Conservation (phyloP, 2,888 invertebrate genomes). For the Pelosia muscerda region DNA sequence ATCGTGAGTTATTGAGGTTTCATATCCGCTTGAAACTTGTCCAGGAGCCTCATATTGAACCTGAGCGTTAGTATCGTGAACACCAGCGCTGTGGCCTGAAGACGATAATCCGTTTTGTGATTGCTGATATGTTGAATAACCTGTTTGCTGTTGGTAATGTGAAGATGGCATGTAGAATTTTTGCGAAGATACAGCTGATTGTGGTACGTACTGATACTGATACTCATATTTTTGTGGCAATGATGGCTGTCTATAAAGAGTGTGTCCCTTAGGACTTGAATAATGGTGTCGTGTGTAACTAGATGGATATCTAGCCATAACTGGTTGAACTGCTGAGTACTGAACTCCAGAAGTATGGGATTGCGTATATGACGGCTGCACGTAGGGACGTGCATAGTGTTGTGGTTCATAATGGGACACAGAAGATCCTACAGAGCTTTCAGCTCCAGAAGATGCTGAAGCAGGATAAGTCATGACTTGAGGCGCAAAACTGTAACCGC, state of each 20-base stretch:
- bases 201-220: constrained; percentile 71
- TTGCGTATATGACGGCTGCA: constrained; percentile 78
- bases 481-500: constrained; percentile 75
- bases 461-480: constrained; percentile 74
- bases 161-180: constrained; percentile 61
- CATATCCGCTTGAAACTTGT: constrained; percentile 53
- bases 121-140: constrained; percentile 45
- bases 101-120: constrained; percentile 44
- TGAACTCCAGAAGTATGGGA: constrained; percentile 79
- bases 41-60: constrained; percentile 62
- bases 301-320: constrained; percentile 80
- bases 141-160: constrained; percentile 67
- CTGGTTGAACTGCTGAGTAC: constrained; percentile 82
- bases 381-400: constrained; percentile 75
- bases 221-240: constrained; percentile 74
- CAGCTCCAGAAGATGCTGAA: constrained; percentile 51
- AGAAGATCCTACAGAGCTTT: constrained; percentile 46
- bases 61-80: constrained; percentile 49
- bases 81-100: constrained; percentile 26
- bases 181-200: constrained; percentile 60
- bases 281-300: constrained; percentile 69
- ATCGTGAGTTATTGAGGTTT: constrained; percentile 52
- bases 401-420: constrained; percentile 63
- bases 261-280: constrained; percentile 64
- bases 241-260: constrained; percentile 67